Conservation (phyloP, 2,113 vertebrate species). For the Macaca mulatta region DNA sequence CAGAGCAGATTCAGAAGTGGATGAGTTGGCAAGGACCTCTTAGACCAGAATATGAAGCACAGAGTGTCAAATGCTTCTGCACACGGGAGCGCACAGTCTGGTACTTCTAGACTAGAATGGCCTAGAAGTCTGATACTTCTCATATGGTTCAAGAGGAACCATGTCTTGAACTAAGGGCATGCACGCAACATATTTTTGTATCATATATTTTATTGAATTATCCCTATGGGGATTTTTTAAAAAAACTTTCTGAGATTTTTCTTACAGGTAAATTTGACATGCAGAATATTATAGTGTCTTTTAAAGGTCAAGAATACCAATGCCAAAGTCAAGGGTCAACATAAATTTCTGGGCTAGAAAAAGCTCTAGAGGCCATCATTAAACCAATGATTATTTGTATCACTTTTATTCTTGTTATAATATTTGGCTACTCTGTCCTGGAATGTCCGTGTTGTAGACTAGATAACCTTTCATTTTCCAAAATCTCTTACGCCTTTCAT, state of each 20-base stretch:
- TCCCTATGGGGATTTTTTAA: not conserved
- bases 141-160: not conserved
- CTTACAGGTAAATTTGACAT: not conserved
- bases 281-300: not conserved
- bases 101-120: no score
- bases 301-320: not conserved
- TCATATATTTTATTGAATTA: not conserved
- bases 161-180: not conserved
- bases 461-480: not conserved
- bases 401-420: not conserved
- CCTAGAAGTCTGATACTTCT: no score
- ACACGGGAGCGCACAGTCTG: fast-evolving
- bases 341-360: not conserved
- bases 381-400: not conserved
- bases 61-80: not conserved
- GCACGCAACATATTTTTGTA: not conserved
- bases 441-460: not conserved
- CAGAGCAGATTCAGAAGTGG: not conserved
- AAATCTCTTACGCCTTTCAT: not conserved
- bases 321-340: not conserved
- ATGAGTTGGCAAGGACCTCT: not conserved
- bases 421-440: not conserved
- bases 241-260: not conserved
- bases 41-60: not conserved
- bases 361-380: not conserved